Conservation (phyloP, 2,888 invertebrate species). For the Caenorhabditis sp. region DNA sequence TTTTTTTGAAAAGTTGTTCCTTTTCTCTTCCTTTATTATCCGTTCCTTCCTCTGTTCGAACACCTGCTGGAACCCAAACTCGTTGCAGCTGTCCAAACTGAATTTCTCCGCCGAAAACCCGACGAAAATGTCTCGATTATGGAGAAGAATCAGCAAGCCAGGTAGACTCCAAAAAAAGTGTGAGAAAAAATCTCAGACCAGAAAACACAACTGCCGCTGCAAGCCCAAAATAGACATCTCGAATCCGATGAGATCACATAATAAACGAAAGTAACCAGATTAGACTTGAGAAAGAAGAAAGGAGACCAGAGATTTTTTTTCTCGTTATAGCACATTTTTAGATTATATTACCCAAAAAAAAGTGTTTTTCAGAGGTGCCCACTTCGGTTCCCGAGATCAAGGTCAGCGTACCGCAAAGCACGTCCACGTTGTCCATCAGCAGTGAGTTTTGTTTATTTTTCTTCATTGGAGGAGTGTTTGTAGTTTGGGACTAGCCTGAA, state of each 20-base stretch:
- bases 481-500: not conserved
- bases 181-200: not conserved
- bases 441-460: too few relatives aligned
- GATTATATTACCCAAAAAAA: not conserved
- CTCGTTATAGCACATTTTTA: not conserved
- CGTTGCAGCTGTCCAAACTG: not conserved
- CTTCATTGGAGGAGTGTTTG: too few relatives aligned
- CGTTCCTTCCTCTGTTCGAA: too few relatives aligned
- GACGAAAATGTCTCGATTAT: conserved; percentile 56
- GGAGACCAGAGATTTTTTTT: not conserved
- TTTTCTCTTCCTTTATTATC: not conserved
- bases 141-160: conserved; percentile 65
- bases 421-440: conserved; percentile 67
- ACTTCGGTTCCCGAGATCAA: conserved; percentile 72
- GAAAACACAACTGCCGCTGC: not conserved
- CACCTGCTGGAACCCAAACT: not conserved
- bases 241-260: conserved; percentile 16
- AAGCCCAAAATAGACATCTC: not conserved
- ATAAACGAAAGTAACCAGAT: conserved; percentile 17
- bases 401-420: conserved; percentile 70
- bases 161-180: conserved; percentile 6
- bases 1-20: not conserved
- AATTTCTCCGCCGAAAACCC: not conserved
- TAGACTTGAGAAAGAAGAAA: not conserved
- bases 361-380: conserved; percentile 69